phyloP scores from a whole-genome alignment of 2,797 vertebrate species.

The Pipistrellus nathusii region DNA sequence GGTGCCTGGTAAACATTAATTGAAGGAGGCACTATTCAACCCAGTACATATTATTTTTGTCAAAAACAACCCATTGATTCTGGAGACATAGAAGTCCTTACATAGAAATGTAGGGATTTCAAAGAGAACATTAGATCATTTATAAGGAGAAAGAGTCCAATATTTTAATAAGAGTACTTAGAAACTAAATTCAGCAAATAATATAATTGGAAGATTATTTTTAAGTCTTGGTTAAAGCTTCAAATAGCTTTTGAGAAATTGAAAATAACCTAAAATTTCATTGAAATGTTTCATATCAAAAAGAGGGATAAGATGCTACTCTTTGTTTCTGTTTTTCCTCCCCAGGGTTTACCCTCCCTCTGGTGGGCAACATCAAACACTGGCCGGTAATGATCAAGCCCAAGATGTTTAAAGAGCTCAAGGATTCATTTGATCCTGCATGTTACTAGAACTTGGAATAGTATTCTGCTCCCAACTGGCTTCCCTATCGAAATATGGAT shows the following conservation, averaged over 20 bases:
- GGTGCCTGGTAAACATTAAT: not conserved
- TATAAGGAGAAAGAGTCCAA: not conserved
- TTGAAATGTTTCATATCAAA: not conserved
- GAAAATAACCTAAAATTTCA: slow-evolving; percentile 39
- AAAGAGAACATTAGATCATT: slow-evolving; percentile 1
- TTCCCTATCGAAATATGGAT: slow-evolving; percentile 29
- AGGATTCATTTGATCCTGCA: not conserved
- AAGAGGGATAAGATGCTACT: not conserved
- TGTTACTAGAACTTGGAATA: not conserved
- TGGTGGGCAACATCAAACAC: not conserved
- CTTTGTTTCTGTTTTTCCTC: not conserved
- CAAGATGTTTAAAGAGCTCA: slow-evolving; percentile 33
- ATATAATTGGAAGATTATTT: not conserved
- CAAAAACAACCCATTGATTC: not conserved
- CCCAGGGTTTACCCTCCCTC: slow-evolving; percentile 24
- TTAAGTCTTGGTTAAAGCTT: slow-evolving; percentile 26
- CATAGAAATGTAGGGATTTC: not conserved
- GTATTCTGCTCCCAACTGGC: not conserved
- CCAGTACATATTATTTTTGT: not conserved
- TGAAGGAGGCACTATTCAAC: not conserved
- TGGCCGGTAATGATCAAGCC: not conserved
- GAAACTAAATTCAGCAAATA: slow-evolving; percentile 56
- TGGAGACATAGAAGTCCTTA: not conserved
- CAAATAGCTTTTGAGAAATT: slow-evolving; percentile 11
- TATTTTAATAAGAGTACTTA: not conserved